Conservation (phyloP, 2,888 invertebrate genomes). For the Slavum lentiscoides region DNA sequence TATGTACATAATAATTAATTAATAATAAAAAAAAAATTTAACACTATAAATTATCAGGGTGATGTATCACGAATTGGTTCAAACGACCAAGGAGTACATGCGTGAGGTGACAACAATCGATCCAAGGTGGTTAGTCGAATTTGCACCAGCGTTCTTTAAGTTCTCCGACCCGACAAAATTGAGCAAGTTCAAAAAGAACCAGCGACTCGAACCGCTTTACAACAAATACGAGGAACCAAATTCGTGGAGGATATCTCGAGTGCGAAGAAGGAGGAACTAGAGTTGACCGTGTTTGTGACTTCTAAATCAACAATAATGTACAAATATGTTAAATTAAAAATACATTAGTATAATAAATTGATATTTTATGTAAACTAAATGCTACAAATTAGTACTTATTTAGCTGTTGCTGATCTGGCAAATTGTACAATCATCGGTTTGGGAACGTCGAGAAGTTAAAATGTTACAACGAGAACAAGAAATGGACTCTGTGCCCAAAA, state of each 20-base stretch:
- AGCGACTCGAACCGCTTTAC: constrained; percentile 93
- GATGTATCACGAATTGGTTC: constrained; percentile 96
- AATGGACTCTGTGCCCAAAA: constrained; percentile 78
- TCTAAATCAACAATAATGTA: constrained; percentile 13
- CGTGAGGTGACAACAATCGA: constrained; percentile 95
- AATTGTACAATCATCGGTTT: constrained; percentile 91
- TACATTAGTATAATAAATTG: constrained; percentile 2
- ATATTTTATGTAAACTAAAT: neutral
- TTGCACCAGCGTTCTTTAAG: constrained; percentile 98
- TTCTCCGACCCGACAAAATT: constrained; percentile 98
- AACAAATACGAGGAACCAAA: constrained; percentile 99
- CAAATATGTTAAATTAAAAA: constrained; percentile 7
- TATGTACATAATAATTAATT: neutral
- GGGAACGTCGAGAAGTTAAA: constrained; percentile 90
- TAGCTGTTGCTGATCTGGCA: constrained; percentile 69
- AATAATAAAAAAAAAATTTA: neutral
- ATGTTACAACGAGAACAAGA: constrained; percentile 93
- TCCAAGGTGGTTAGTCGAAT: constrained; percentile 98
- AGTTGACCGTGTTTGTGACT: constrained; percentile 55
- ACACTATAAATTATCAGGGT: constrained; percentile 69
- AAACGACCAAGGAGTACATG: constrained; percentile 99
- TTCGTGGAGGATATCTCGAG: constrained; percentile 97
- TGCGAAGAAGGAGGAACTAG: constrained; percentile 84
- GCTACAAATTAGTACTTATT: constrained; percentile 27
- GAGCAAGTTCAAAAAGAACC: constrained; percentile 98